Percentiles rank a stretch among this genome's conserved stretches.
phyloP scores from a whole-genome alignment of 2,797 vertebrate species.

The Kryptolebias ocellatus region DNA sequence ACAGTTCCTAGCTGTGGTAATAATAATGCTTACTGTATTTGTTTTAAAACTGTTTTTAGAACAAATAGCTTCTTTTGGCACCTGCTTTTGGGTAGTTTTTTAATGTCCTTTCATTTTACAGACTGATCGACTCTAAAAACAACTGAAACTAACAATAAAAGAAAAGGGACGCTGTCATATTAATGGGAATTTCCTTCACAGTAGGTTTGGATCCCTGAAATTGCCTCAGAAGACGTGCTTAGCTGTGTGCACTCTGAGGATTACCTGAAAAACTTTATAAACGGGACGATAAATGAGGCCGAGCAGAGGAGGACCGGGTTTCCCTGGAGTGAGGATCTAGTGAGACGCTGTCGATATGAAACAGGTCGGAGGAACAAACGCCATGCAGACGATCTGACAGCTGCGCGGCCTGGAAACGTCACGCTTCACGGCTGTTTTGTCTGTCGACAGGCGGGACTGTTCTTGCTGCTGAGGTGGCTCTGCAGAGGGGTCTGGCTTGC shows the following conservation, averaged over 20 bases:
- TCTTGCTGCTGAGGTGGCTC: conserved; percentile 65
- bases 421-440: not conserved
- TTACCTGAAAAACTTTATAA: conserved; percentile 66
- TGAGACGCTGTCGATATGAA: conserved; percentile 72
- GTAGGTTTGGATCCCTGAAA: conserved; percentile 73
- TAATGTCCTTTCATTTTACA: not conserved
- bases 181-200: conserved; percentile 23
- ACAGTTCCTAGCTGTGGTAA: too few relatives aligned
- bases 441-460: conserved; percentile 65
- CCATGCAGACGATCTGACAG: not conserved
- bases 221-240: conserved; percentile 60
- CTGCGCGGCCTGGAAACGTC: not conserved
- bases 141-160: too few relatives aligned
- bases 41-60: too few relatives aligned
- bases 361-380: conserved; percentile 47
- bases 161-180: not conserved
- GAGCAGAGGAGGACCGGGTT: conserved; percentile 72
- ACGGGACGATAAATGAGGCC: conserved; percentile 53
- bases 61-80: too few relatives aligned
- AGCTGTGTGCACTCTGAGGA: conserved; percentile 65
- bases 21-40: too few relatives aligned
- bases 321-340: conserved; percentile 72
- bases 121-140: not conserved
- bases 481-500: conserved; percentile 72
- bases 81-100: too few relatives aligned